phyloP scores from a whole-genome alignment of 2,113 vertebrate species.

The Cervus canadensis region DNA sequence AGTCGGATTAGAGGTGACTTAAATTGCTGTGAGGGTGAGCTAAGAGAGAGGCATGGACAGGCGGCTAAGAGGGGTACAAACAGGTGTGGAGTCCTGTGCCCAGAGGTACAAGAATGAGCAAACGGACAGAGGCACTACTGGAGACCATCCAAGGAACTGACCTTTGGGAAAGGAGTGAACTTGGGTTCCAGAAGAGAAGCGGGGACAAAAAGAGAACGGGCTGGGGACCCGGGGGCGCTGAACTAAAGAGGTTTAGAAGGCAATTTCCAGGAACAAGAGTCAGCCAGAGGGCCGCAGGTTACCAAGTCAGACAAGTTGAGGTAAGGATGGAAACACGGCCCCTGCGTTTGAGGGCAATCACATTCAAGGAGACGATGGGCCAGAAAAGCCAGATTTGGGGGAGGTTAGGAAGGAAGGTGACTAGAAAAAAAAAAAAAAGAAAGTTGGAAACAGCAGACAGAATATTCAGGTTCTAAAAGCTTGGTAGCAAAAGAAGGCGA shows the following conservation, averaged over 20 bases:
- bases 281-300: background rate
- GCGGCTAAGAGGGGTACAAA: background rate
- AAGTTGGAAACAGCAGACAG: background rate
- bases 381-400: background rate
- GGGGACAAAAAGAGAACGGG: background rate
- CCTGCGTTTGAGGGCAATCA: background rate
- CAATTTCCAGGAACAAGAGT: background rate
- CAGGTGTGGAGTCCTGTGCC: fast-evolving
- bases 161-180: background rate
- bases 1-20: background rate
- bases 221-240: fast-evolving
- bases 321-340: background rate
- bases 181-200: background rate
- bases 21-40: background rate
- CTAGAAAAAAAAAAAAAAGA: background rate
- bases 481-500: background rate
- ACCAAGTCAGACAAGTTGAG: background rate
- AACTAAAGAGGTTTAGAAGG: background rate
- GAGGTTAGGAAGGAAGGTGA: background rate
- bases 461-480: background rate
- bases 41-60: background rate
- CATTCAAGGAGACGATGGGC: background rate
- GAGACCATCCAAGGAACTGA: too few species aligned
- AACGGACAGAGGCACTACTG: background rate
- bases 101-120: background rate